These are phyloP conservation scores for Sarcophaga subvicina DNA, from an alignment of 2,888 invertebrate genomes.

Conservation along the genomic window DNA sequence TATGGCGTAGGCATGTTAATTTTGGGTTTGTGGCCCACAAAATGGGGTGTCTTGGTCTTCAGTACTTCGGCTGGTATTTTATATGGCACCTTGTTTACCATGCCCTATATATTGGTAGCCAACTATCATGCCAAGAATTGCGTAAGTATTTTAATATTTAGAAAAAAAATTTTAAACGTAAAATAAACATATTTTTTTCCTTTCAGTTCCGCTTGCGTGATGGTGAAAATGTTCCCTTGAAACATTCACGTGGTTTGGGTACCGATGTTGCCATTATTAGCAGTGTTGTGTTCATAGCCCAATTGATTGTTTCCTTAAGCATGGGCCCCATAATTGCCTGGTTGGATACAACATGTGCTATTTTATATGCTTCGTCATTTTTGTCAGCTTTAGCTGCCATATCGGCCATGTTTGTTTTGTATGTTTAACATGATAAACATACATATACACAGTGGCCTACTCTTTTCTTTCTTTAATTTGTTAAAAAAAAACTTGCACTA, in stretches of 20 bases:
- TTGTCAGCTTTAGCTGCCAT: constrained; percentile 80
- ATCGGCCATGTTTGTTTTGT: constrained; percentile 80
- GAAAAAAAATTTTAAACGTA: not conserved
- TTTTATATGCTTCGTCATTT: constrained; percentile 80
- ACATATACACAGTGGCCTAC: not conserved
- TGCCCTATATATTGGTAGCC: constrained; percentile 81
- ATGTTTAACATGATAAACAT: constrained; percentile 71
- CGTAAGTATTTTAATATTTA: constrained; percentile 74
- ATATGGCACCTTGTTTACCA: constrained; percentile 82
- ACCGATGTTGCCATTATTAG: constrained; percentile 82
- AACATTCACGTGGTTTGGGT: constrained; percentile 81
- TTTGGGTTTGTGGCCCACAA: constrained; percentile 81
- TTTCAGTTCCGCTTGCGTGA: constrained; percentile 78
- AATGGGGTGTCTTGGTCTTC: constrained; percentile 80
- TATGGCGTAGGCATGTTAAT: constrained; percentile 81
- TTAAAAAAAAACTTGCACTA: not conserved
- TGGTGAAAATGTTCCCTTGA: constrained; percentile 80
- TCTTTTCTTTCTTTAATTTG: no score
- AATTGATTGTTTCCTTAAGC: constrained; percentile 79
- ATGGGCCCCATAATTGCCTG: constrained; percentile 79
- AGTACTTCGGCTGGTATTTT: constrained; percentile 81
- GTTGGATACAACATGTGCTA: constrained; percentile 79
- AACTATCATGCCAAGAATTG: constrained; percentile 81
- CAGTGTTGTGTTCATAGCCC: constrained; percentile 82
- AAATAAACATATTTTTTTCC: not conserved